These are phyloP conservation scores for Temnothorax curvispinosus DNA, from an alignment of 1,140 invertebrate genomes.

Conservation along the genomic window DNA sequence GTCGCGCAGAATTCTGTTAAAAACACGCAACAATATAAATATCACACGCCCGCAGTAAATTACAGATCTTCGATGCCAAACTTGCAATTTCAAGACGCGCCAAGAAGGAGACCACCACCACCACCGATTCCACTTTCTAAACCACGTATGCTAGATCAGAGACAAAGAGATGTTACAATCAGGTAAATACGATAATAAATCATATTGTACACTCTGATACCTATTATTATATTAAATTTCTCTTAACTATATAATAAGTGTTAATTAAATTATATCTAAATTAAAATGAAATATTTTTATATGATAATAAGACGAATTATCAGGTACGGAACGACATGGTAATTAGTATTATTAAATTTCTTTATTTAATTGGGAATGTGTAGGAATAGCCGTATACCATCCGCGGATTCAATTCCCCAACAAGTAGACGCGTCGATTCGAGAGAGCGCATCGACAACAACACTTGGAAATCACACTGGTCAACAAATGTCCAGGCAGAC, in stretches of 20 bases:
- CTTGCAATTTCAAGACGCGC: conserved; percentile 85
- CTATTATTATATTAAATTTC: not conserved
- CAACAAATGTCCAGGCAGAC: conserved; percentile 92
- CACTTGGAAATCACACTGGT: conserved; percentile 81
- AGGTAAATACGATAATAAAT: conserved; percentile 76
- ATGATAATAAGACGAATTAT: not conserved
- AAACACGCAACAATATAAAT: conserved; percentile 77
- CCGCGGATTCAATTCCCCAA: conserved; percentile 86
- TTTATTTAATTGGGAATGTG: conserved; percentile 64
- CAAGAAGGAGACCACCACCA: conserved; percentile 82
- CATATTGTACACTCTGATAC: not conserved
- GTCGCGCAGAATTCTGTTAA: conserved; percentile 75
- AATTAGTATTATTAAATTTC: not conserved
- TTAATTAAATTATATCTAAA: conserved; percentile 24
- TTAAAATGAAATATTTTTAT: not conserved
- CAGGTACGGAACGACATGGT: not conserved
- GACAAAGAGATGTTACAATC: conserved; percentile 84
- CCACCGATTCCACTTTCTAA: conserved; percentile 86
- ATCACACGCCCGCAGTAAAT: conserved; percentile 81
- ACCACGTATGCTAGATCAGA: conserved; percentile 84
- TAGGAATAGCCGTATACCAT: conserved; percentile 88
- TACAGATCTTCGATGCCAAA: conserved; percentile 91
- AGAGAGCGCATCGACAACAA: conserved; percentile 83
- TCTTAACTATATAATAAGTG: not conserved
- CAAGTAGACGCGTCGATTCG: conserved; percentile 85